Conservation (phyloP, 2,113 vertebrate genomes). For the Aix galericulata region DNA sequence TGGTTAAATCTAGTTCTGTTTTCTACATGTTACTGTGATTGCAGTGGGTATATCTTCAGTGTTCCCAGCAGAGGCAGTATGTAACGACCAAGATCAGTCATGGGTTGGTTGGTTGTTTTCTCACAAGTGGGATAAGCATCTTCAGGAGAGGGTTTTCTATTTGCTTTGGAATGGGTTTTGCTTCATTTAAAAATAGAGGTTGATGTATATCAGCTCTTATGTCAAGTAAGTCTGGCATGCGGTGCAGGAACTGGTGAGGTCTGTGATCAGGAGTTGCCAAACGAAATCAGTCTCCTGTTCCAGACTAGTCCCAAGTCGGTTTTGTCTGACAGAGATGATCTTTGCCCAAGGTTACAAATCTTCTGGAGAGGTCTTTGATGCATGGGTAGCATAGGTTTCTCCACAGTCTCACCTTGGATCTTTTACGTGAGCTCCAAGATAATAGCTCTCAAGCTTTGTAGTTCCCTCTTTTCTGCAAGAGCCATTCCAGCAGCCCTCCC, state of each 20-base stretch:
- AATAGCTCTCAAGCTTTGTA: neutral
- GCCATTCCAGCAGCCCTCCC: neutral
- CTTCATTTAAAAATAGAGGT: neutral
- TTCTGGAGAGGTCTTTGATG: neutral
- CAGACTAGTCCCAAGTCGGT: neutral
- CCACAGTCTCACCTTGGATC: neutral
- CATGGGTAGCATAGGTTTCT: neutral
- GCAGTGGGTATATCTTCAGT: accelerated
- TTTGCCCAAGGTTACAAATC: neutral
- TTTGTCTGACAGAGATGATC: neutral
- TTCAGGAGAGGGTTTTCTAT: neutral
- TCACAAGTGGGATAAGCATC: neutral
- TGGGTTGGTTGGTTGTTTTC: neutral
- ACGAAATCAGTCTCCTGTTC: neutral
- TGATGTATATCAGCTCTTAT: neutral
- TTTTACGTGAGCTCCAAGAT: neutral
- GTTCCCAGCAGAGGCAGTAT: neutral
- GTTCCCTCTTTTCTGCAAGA: neutral
- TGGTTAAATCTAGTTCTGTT: neutral
- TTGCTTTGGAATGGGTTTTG: neutral
- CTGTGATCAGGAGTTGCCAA: neutral
- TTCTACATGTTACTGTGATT: neutral
- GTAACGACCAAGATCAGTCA: neutral
- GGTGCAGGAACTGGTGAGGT: neutral
- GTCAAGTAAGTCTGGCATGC: neutral